Evolutionary conservation across 2,888 invertebrate species (phyloP).

Genomic region (Lymantria monacha): DNA sequence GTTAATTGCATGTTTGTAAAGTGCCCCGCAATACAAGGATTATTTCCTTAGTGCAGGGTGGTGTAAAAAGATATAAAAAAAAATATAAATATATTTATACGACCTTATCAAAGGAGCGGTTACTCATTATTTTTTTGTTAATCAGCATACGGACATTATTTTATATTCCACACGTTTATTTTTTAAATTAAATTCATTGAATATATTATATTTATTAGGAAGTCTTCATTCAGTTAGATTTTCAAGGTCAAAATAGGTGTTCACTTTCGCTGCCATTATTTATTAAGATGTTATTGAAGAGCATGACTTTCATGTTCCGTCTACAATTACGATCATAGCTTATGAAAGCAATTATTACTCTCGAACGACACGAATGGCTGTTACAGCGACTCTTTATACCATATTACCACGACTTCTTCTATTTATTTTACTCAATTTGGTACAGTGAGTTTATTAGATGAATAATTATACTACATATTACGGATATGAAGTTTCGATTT

Average conservation of each 20-base stretch:
- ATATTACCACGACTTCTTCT: conserved; percentile 11
- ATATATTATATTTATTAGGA: background rate
- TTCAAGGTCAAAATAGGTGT: conserved; percentile 57
- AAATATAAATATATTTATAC: no score
- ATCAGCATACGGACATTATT: no score
- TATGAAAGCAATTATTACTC: conserved; percentile 38
- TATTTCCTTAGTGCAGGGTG: no score
- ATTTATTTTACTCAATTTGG: conserved; percentile 20
- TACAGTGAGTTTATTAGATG: background rate
- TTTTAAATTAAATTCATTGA: background rate
- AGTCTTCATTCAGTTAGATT: conserved; percentile 3
- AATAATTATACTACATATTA: no score
- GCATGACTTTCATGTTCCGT: conserved; percentile 41
- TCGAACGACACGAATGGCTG: conserved; percentile 31
- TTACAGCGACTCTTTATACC: conserved; percentile 28
- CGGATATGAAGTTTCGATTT: no score
- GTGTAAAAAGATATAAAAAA: no score
- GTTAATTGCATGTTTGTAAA: no score
- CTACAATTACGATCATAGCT: conserved; percentile 38
- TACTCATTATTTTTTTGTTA: no score
- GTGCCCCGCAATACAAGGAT: no score
- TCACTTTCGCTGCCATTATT: conserved; percentile 65
- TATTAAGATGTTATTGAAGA: conserved; percentile 41
- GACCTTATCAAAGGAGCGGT: no score
- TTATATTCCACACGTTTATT: no score